Percentiles rank a stretch among this genome's conserved stretches.
Conservation (phyloP, 2,888 invertebrate species). For the Anagyrus pseudococci region DNA sequence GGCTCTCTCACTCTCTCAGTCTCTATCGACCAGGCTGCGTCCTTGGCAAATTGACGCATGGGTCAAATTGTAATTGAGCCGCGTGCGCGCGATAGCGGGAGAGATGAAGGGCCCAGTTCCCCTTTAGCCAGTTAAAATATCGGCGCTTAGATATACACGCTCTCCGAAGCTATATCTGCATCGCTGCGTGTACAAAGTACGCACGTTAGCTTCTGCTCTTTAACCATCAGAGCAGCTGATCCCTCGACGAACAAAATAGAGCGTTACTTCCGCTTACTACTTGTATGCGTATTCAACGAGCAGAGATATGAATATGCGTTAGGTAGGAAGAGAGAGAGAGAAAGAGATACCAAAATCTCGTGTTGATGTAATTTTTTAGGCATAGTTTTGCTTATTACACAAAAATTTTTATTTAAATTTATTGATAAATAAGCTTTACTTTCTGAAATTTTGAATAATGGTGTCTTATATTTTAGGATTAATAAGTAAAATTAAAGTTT, state of each 20-base stretch:
- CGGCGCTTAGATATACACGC: too few relatives aligned
- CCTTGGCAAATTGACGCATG: background rate
- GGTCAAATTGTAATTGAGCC: background rate
- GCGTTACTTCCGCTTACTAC: slow-evolving; percentile 15
- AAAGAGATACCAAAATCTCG: background rate
- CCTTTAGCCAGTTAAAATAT: background rate
- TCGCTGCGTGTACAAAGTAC: background rate
- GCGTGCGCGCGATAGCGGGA: background rate
- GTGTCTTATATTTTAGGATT: background rate
- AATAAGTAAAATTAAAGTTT: too few relatives aligned
- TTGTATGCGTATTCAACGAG: background rate
- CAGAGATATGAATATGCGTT: background rate
- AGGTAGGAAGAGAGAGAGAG: background rate
- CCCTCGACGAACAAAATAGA: slow-evolving; percentile 20
- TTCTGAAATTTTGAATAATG: background rate
- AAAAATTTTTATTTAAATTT: background rate
- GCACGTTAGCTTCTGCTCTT: too few relatives aligned
- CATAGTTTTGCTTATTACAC: too few relatives aligned
- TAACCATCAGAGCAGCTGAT: background rate
- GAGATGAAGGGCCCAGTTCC: background rate
- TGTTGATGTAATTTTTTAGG: background rate
- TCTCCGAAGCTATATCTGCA: too few relatives aligned
- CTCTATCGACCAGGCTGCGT: background rate
- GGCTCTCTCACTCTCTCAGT: too few relatives aligned
- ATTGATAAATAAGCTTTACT: background rate